Base-by-base conservation (phyloP, 2,888 invertebrate genomes). In the Phyto melanocephala region DNA sequence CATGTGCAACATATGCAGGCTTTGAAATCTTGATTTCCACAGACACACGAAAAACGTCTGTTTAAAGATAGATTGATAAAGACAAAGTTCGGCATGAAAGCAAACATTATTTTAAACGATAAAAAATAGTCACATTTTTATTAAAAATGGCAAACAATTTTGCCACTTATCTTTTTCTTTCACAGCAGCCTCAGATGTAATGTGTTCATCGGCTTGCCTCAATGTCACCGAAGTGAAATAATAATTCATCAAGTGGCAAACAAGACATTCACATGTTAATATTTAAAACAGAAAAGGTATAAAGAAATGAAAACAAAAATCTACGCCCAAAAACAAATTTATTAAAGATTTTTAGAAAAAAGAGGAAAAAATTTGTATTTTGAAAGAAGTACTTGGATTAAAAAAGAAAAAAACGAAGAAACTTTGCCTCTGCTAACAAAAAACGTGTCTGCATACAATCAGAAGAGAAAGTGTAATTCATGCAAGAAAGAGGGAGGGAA, bases 371-470 rank as follows among this genome's bases (percentile, higher is more conserved):
- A 47, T 62, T 33, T 4, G 15, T 56, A 37, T 5, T 37, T 6
- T 37, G 20, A 45, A 42, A 22, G 13, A 65, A 37, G 20, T 50
- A 22, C 24, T 20, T 63, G n/a, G 3, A 20, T 22, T 50, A 22
- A 24, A 11, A 68, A 54, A 54, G 10, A 47, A 7, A 67, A 40
- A 68, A 24, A n/a, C n/a, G n/a, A n/a, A 68, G 20, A 28, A 17
- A n/a, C n/a, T n/a, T n/a, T n/a, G n/a, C n/a, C n/a, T n/a, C n/a
- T n/a, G n/a, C 60, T 77, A 81, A 74, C 70, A 78, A 81, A 74
- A 81, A 78, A 70, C 65, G 60, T 63, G 74, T 78, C 63, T 54
- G 20, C 42, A 67, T 20, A 1, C n/a, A n/a, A n/a, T n/a, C n/a
- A n/a, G n/a, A n/a, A n/a, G n/a, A n/a, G n/a, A n/a, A n/a, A n/a